These are phyloP conservation scores for Caenorhabditis wallacei DNA, from an alignment of 2,888 invertebrate genomes.

Conservation along the genomic window DNA sequence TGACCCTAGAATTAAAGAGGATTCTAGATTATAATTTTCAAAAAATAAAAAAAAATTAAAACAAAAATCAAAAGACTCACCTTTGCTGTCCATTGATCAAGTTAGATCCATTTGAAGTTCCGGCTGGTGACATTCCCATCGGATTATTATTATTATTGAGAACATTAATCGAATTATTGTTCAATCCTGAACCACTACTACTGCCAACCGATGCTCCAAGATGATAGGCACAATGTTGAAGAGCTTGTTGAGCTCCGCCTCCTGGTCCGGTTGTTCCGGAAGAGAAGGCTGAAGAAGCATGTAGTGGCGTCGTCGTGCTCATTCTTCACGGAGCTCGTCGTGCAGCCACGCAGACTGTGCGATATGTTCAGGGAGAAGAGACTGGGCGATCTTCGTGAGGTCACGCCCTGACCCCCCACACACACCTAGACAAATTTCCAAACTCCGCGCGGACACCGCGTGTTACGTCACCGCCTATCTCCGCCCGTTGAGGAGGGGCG, in stretches of 20 bases:
- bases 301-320: slow-evolving; percentile 53
- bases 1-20: no score
- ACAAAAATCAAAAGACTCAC: slow-evolving; percentile 35
- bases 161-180: slow-evolving; percentile 41
- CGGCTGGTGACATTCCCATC: slow-evolving; percentile 26
- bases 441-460: slow-evolving; percentile 67
- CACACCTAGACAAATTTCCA: slow-evolving; percentile 9
- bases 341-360: slow-evolving; percentile 58
- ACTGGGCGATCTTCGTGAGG: slow-evolving; percentile 65
- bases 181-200: slow-evolving; percentile 27
- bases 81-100: slow-evolving; percentile 47
- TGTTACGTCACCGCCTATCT: slow-evolving; percentile 67
- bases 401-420: slow-evolving; percentile 65
- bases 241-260: slow-evolving; percentile 52
- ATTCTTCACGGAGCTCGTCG: slow-evolving; percentile 51
- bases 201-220: slow-evolving; percentile 43
- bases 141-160: slow-evolving; percentile 47
- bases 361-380: slow-evolving; percentile 45
- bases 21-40: no score
- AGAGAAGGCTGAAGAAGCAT: slow-evolving; percentile 37
- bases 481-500: slow-evolving; percentile 45
- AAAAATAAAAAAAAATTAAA: no score
- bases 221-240: slow-evolving; percentile 55
- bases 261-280: slow-evolving; percentile 48
- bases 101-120: slow-evolving; percentile 22